Percentiles rank a stretch among this genome's conserved stretches.
Conservation (phyloP, 2,113 vertebrate species). For the Rissa tridactyla region DNA sequence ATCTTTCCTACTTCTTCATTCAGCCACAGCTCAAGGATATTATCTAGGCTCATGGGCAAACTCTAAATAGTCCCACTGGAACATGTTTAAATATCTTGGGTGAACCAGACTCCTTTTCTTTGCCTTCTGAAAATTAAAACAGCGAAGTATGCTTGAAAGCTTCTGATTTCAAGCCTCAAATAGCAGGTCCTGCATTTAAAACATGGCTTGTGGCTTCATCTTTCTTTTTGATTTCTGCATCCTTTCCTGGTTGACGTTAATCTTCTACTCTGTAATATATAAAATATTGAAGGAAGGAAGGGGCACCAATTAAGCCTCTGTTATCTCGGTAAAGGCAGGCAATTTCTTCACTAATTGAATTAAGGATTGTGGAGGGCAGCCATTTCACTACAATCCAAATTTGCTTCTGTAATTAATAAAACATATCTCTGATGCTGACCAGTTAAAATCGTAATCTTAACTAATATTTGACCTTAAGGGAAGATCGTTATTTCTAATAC, state of each 20-base stretch:
- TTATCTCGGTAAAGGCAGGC: not conserved
- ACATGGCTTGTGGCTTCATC: not conserved
- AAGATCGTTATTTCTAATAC: not conserved
- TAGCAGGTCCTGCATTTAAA: not conserved
- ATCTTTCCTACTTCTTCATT: not conserved
- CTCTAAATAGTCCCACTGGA: not conserved
- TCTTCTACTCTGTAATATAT: not conserved
- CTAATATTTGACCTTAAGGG: not conserved
- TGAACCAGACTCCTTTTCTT: not conserved
- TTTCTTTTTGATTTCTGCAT: not conserved
- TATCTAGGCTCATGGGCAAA: not conserved
- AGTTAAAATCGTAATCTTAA: not conserved
- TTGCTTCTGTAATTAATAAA: conserved; percentile 47
- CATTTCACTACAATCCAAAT: conserved; percentile 7
- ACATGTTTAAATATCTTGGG: not conserved
- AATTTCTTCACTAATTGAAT: conserved; percentile 42
- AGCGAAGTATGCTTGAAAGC: not conserved
- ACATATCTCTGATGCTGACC: not conserved
- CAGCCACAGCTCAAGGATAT: not conserved
- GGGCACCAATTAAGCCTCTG: not conserved
- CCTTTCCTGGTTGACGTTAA: not conserved
- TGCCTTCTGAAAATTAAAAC: not conserved
- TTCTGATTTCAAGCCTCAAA: not conserved
- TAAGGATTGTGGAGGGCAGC: not conserved
- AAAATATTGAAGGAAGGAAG: conserved; percentile 12